phyloP scores from a whole-genome alignment of 92 coral and sea anemone species.

The Virgularia gustaviana region DNA sequence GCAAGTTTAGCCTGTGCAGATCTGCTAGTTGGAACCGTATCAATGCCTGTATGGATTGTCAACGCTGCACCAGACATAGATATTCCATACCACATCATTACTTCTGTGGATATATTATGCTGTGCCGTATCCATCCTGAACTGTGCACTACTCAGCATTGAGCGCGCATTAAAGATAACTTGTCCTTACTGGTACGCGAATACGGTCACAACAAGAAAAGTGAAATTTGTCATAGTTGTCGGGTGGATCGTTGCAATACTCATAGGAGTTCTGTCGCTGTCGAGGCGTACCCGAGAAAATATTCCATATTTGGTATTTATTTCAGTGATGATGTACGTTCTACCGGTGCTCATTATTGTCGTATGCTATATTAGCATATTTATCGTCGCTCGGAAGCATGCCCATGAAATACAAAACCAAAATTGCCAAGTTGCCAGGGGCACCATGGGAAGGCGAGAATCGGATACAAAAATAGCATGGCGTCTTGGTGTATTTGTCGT shows the following conservation, averaged over 20 bases:
- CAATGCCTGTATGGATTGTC: slow-evolving; percentile 28
- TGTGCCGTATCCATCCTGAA: slow-evolving; percentile 19
- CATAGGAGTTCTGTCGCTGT: slow-evolving; percentile 15
- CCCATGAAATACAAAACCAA: slow-evolving; percentile 7
- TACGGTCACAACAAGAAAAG: neutral
- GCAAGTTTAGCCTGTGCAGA: slow-evolving; percentile 33
- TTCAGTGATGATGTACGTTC: slow-evolving; percentile 11
- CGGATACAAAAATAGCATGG: slow-evolving; percentile 25
- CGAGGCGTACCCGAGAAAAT: neutral
- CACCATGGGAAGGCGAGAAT: neutral
- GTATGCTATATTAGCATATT: slow-evolving; percentile 16
- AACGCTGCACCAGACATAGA: neutral
- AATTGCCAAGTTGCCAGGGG: neutral
- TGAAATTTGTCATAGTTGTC: slow-evolving; percentile 2
- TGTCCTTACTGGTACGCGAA: slow-evolving; percentile 28
- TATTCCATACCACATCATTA: neutral
- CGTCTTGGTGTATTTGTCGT: slow-evolving; percentile 27
- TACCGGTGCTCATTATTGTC: slow-evolving; percentile 15
- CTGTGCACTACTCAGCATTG: slow-evolving; percentile 34
- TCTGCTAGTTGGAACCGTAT: slow-evolving; percentile 7
- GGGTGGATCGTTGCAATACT: slow-evolving; percentile 31
- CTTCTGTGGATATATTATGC: slow-evolving; percentile 16
- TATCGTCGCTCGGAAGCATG: slow-evolving; percentile 28
- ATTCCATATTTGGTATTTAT: slow-evolving; percentile 7
- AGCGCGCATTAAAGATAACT: slow-evolving; percentile 19